These are phyloP conservation scores for Adelognathus sp. DNA, from an alignment of 2,888 invertebrate genomes.

Conservation along the genomic window DNA sequence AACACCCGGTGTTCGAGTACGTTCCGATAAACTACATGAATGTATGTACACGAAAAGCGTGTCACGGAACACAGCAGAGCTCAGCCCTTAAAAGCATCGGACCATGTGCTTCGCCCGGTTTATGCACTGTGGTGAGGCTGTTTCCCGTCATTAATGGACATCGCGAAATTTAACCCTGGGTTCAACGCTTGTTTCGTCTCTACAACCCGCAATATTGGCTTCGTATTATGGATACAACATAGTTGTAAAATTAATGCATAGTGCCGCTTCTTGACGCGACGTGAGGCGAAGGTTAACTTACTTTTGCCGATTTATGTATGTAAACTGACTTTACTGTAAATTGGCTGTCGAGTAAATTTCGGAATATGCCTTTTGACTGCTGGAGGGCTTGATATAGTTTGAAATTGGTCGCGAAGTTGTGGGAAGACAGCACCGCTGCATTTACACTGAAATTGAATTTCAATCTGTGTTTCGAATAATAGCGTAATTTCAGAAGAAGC, in stretches of 20 bases:
- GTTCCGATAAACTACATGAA: constrained; percentile 21
- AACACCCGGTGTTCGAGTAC: constrained; percentile 14
- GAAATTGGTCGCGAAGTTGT: background rate
- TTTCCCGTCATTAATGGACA: constrained; percentile 46
- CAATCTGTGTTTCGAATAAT: too few relatives aligned
- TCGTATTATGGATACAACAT: background rate
- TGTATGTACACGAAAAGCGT: constrained; percentile 17
- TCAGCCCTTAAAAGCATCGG: constrained; percentile 47
- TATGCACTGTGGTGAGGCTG: constrained; percentile 24
- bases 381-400: too few relatives aligned
- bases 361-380: background rate
- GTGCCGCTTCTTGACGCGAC: background rate
- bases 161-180: constrained; percentile 34
- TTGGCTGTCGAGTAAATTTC: background rate
- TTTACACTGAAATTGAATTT: too few relatives aligned
- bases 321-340: background rate
- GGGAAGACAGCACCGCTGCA: background rate
- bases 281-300: background rate
- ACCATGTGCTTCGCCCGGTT: constrained; percentile 23
- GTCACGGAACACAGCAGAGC: background rate
- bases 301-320: too few relatives aligned
- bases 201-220: constrained; percentile 14
- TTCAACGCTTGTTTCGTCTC: constrained; percentile 18
- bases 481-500: too few relatives aligned
- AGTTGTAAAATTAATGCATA: background rate